These are phyloP conservation scores for Anoplophora glabripennis DNA, from an alignment of 1,140 invertebrate species.

Conservation along the genomic window DNA sequence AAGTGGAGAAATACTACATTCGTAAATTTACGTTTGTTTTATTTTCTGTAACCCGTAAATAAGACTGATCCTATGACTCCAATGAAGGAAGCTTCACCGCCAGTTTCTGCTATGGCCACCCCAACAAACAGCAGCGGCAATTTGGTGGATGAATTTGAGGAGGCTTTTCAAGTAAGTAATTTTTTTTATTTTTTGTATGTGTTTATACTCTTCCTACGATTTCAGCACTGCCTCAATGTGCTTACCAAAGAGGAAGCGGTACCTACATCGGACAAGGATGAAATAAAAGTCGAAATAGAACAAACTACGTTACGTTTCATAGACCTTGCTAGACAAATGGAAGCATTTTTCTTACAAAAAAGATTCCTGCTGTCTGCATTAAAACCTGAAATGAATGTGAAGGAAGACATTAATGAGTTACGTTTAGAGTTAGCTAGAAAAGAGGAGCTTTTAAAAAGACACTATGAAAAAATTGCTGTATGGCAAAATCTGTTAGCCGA, in stretches of 20 bases:
- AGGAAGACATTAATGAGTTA: constrained; percentile 87
- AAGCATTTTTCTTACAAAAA: constrained; percentile 92
- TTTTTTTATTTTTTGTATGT: background rate
- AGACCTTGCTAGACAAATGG: constrained; percentile 87
- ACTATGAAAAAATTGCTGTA: constrained; percentile 84
- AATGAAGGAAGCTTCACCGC: constrained; percentile 47
- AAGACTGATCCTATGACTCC: constrained; percentile 27
- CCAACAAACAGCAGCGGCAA: constrained; percentile 77
- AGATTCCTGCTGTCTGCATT: constrained; percentile 83
- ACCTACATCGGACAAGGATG: constrained; percentile 74
- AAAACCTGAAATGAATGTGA: constrained; percentile 87
- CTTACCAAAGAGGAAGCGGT: constrained; percentile 80
- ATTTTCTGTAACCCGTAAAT: too few relatives aligned
- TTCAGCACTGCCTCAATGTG: constrained; percentile 78
- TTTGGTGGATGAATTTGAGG: constrained; percentile 81
- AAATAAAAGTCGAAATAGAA: constrained; percentile 81
- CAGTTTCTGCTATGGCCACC: constrained; percentile 63
- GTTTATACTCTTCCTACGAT: constrained; percentile 22
- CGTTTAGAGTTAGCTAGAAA: constrained; percentile 79
- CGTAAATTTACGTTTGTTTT: too few relatives aligned
- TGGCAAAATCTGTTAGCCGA: constrained; percentile 87
- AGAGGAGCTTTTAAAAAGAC: constrained; percentile 81
- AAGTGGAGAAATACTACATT: too few relatives aligned
- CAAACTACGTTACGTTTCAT: constrained; percentile 80
- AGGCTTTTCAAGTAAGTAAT: constrained; percentile 69